Evolutionary conservation across 1,140 invertebrate genomes (phyloP), one percentile per base, ranked within the genome.

Genomic region (Drosophila aff.): DNA sequence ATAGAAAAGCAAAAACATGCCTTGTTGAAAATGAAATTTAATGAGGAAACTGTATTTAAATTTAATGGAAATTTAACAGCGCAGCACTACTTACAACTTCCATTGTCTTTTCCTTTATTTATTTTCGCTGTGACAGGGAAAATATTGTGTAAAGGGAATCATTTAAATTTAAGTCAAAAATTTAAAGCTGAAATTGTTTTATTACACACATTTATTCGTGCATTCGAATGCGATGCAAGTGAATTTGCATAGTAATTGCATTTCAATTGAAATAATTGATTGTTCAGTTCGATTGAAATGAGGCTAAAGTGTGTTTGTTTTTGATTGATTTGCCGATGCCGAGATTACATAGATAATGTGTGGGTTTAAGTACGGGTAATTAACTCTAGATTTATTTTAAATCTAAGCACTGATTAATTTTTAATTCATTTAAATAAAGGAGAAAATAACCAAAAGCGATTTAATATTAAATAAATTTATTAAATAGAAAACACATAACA

Each of bases 191-290:
- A 44, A 58, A 64, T 50, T 64, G 59, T 74, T 67, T 69, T 68
- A 67, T 68, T 69, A 64, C 55, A 38, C 38, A 47, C 26, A 43
- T 43, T 21, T 26, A 62, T 47, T 10, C 21, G 15, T 41, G n/a
- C 38, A 49, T 53, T 41, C 31, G 23, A 40, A 23, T 38, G 64
- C 40, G 41, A 41, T 50, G 43, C 36, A 49, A 38, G 69, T 43
- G 43, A 55, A 76, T 76, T 75, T 76, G 73, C 73, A 76, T 76
- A 46, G 60, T 65, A 76, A 76, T 76, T 74, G 59, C 43, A 40
- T 47, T 74, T 40, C 44, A 46, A 49, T 55, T 55, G 50, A 55
- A 75, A 58, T 76, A 74, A 58, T 49, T 76, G 43, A 75, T 75
- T 74, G 49, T 44, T 76, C 11, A 11, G 33, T 55, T 76, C 31